Evolutionary conservation across 1,140 invertebrate species (phyloP).

Genomic region (Asbolus verrucosus): DNA sequence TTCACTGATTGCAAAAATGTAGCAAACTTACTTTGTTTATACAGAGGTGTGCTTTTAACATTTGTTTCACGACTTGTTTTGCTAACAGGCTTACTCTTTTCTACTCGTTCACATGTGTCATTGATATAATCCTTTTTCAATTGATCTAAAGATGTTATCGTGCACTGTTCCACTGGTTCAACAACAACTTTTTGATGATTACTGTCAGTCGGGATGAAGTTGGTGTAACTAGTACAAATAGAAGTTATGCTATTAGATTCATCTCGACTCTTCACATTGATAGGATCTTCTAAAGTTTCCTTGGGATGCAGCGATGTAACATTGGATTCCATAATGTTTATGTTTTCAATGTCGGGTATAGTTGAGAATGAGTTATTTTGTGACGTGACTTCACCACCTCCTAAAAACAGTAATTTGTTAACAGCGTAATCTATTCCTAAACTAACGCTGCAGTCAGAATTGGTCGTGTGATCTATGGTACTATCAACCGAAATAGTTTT

Average conservation of each 20-base stretch:
- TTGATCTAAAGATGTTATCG: constrained; percentile 18
- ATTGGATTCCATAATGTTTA: constrained; percentile 23
- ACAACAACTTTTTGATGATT: constrained; percentile 36
- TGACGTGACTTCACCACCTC: background rate
- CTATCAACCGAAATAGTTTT: constrained; percentile 19
- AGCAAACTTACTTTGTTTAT: constrained; percentile 13
- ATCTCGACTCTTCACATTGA: background rate
- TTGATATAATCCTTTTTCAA: constrained; percentile 21
- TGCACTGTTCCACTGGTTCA: constrained; percentile 15
- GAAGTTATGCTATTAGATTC: background rate
- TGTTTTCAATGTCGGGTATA: constrained; percentile 23
- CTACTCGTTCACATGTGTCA: background rate
- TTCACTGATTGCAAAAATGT: constrained; percentile 1
- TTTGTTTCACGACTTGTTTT: background rate
- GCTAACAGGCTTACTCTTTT: background rate
- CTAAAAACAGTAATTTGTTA: constrained; percentile 4
- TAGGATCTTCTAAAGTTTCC: background rate
- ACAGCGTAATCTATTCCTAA: constrained; percentile 28
- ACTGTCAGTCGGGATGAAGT: background rate
- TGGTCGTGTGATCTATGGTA: background rate
- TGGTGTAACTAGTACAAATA: background rate
- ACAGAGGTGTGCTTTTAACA: background rate
- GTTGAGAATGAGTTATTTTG: constrained; percentile 8
- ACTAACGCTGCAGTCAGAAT: constrained; percentile 2
- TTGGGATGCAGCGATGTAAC: background rate